These are phyloP conservation scores for Agrotis segetum DNA, from an alignment of 2,888 invertebrate species.

Conservation along the genomic window DNA sequence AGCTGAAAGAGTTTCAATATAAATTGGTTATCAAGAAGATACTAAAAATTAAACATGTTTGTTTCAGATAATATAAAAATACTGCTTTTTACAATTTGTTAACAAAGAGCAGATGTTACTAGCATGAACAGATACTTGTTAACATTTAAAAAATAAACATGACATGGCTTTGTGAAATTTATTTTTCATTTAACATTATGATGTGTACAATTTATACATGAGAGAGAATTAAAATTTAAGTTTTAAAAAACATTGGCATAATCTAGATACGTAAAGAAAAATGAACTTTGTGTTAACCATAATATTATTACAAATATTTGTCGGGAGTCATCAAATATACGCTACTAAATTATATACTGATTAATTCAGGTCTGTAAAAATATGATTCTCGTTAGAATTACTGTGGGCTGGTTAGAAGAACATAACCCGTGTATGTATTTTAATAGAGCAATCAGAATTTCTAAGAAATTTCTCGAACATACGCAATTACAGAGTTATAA, in stretches of 20 bases:
- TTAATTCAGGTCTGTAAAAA: background rate
- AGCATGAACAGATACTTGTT: conserved; percentile 18
- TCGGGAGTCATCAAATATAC: conserved; percentile 1
- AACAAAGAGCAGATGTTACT: conserved; percentile 40
- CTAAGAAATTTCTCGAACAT: conserved; percentile 7
- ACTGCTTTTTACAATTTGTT: conserved; percentile 16
- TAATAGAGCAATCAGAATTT: conserved; percentile 30
- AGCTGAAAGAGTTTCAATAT: background rate
- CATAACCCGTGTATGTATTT: conserved; percentile 22
- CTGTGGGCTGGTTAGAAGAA: background rate
- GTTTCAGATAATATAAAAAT: background rate
- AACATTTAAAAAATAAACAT: conserved; percentile 34
- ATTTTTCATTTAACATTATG: conserved; percentile 38
- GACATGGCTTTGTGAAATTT: conserved; percentile 22
- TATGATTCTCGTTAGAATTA: conserved; percentile 13
- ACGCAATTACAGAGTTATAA: conserved; percentile 20
- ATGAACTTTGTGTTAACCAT: conserved; percentile 13
- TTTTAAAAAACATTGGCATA: background rate
- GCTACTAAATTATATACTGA: background rate
- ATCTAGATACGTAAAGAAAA: background rate
- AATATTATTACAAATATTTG: background rate
- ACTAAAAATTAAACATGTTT: no score
- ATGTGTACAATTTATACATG: conserved; percentile 19
- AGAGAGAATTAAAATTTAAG: background rate
- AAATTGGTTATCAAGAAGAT: background rate